Base-by-base conservation (phyloP, 2,888 invertebrate genomes). In the Monopis laevigella region DNA sequence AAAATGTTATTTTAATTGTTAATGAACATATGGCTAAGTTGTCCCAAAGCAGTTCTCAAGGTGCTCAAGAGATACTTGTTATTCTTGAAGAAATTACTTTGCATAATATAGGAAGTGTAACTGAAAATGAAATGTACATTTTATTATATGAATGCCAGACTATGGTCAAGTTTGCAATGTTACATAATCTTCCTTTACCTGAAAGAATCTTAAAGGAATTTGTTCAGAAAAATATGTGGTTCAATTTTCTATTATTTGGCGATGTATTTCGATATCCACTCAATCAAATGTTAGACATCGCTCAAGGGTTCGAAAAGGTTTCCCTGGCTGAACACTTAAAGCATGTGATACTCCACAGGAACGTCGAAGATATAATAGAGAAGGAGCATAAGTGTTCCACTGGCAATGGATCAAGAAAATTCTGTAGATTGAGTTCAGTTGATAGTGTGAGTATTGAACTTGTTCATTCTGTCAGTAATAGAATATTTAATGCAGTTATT, bases 251-350 rank as follows among this genome's bases (percentile, higher is more conserved):
- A 10, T 64, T 90, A 14, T 84, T 87, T 27, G 83, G 86, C 1
- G 88, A 92, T 51, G 84, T 88, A 18, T 88, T 88, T 51, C 82
- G 86, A 43, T 88, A 90, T 56, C 87, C 91, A 0, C 54, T 85
- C 12, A 66, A 77, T 8, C 85, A 87, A 65, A 84, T 87, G 58
- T 56, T 84, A 47, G 80, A 82, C 42, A 54, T 84, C 12, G 70
- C 83, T 0, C 82, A 83, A 45, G 67, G 83, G 39, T 87, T 88
- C 51, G 75, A 82, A 46, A 84, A 80, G 44, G 62, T 69, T 36
- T 77, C 78, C 21, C 72, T 87, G 48, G 73, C 82, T 2, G 86
- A 88, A 50, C 88, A 88, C 59, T 54, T 88, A 28, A 74, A 77
- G 45, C 82, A 86, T 48, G 73, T 81, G 19, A 71, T 82, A 65